Base-by-base conservation (phyloP, 2,113 vertebrate species). In the Calyptomena viridis region DNA sequence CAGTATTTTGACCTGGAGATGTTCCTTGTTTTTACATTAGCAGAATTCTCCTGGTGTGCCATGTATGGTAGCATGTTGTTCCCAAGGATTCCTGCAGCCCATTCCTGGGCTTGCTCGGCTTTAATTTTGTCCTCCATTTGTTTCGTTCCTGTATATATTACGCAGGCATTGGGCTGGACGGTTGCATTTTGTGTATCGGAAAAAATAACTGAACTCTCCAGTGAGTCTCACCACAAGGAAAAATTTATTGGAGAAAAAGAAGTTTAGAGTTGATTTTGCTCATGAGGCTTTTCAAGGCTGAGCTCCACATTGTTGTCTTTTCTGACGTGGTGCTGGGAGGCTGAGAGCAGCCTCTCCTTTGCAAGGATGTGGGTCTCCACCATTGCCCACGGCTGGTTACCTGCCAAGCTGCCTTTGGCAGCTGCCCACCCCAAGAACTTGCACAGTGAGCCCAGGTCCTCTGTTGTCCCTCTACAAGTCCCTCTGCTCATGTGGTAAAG, bases 151-250 rank as follows among this genome's bases (percentile, higher is more conserved):
- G 58, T 86, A 63, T 88, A 88, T 80, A 31, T 47, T 64, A 39
- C 56, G 49, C 86, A 95, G 94, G 17, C 83, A 4, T 68, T 30
- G 72, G 89, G 67, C 91, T 62, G 79, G 72, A 59, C 1, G 1
- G 67, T 82, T 80, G 86, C 1, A 12, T 55, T 92, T 60, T 92
- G 58, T 21, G 25, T 58, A 31, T 11, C 4, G 79, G 96, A 95
- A 95, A 95, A 94, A 88, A 76, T 66, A 83, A 64, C 58, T 79
- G 4, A 93, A 64, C 25, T 66, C 76, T 92, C 86, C 68, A 90
- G 67, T 80, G 89, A 49, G 83, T 77, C 76, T 83, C 0, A 5
- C 58, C 13, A 14, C 1, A 8, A 92, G 93, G 27, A 2, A 68
- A 56, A 66, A 83, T 30, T 83, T 86, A 80, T n/a, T 73, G 63